A percentile compares a stretch with the other conserved stretches of the same genome.
Conservation (phyloP, 2,113 vertebrate genomes). For the Hemiscyllium ocellatum region DNA sequence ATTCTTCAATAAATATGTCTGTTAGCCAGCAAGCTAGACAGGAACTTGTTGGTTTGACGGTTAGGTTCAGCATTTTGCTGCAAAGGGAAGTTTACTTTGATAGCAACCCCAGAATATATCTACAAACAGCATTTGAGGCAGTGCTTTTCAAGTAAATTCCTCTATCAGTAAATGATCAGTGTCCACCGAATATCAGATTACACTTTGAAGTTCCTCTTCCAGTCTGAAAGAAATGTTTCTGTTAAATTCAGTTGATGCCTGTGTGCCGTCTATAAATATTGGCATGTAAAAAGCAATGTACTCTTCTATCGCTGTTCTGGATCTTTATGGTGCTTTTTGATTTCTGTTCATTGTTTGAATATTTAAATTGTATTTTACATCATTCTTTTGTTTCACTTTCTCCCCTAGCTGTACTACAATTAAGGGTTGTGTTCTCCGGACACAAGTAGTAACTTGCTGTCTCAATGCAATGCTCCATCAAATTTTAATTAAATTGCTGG, state of each 20-base stretch:
- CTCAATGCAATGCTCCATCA: background rate
- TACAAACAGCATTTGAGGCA: background rate
- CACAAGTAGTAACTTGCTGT: background rate
- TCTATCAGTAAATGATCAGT: background rate
- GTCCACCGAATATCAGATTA: background rate
- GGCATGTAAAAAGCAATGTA: background rate
- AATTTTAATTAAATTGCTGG: background rate
- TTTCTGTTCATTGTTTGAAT: background rate
- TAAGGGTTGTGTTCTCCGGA: background rate
- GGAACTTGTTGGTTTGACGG: background rate
- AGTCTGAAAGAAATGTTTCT: background rate
- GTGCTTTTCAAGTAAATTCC: background rate
- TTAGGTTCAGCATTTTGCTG: background rate
- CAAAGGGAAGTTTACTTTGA: background rate
- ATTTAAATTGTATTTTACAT: background rate
- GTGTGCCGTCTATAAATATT: constrained; percentile 4
- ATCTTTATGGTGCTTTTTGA: too few species aligned
- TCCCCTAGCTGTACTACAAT: background rate
- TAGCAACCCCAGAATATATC: background rate
- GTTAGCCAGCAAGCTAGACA: background rate
- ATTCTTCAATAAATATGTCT: background rate
- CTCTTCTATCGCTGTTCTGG: background rate
- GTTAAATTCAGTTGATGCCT: background rate
- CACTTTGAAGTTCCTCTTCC: background rate
- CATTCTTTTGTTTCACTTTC: background rate